Percentiles rank a stretch among this genome's conserved stretches.
Conservation (phyloP, 2,888 invertebrate genomes). For the Lithosia quadra region DNA sequence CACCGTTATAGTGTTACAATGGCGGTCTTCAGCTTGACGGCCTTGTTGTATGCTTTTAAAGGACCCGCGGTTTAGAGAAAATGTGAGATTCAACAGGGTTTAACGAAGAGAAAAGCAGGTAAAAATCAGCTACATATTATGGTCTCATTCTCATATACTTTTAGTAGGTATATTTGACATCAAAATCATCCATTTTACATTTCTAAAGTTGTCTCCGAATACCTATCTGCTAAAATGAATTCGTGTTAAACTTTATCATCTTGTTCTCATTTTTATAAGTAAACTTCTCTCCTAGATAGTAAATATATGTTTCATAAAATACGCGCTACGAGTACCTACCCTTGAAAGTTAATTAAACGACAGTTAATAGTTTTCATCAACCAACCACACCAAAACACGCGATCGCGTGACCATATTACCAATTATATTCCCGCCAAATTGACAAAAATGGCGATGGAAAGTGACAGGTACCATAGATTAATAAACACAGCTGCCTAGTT, state of each 20-base stretch:
- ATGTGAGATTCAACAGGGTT: no score
- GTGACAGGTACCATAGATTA: conserved; percentile 60
- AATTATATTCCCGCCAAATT: conserved; percentile 71
- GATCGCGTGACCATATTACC: conserved; percentile 67
- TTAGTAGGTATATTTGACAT: background rate
- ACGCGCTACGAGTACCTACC: conserved; percentile 15
- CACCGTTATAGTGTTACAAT: background rate
- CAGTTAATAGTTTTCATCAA: conserved; percentile 38
- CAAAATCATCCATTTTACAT: background rate
- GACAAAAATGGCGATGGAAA: conserved; percentile 77
- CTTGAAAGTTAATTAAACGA: conserved; percentile 37
- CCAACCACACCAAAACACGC: conserved; percentile 54
- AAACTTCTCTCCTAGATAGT: conserved; percentile 1
- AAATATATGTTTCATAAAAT: background rate
- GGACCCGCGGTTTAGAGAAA: no score
- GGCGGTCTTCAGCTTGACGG: background rate
- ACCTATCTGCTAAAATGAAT: conserved; percentile 24
- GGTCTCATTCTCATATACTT: background rate
- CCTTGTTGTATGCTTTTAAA: background rate
- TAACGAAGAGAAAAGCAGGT: background rate
- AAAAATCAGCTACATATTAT: background rate
- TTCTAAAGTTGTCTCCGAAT: background rate
- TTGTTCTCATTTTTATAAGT: conserved; percentile 20
- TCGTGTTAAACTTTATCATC: conserved; percentile 23
- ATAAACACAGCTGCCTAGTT: conserved; percentile 66